Percentiles rank a stretch among this genome's conserved stretches.
Evolutionary conservation across 1,140 invertebrate species (phyloP).

Genomic region (Lithobius niger): DNA sequence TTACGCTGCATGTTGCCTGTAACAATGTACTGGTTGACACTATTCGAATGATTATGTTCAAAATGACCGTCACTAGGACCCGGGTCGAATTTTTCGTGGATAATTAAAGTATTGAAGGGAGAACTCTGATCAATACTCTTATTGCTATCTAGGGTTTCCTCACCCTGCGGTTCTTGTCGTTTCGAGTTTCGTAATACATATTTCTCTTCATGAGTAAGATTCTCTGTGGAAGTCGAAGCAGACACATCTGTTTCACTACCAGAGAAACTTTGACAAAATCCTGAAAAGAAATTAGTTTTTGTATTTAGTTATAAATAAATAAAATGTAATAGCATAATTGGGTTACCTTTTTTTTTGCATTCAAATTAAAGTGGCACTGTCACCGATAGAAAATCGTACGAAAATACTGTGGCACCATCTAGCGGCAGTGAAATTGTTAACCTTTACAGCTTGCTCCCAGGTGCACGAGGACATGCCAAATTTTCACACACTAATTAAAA

Average conservation of each 20-base stretch:
- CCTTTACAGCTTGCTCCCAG: too few species aligned
- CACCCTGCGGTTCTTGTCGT: conserved; percentile 80
- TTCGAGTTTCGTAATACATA: conserved; percentile 67
- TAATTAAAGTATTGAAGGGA: conserved; percentile 27
- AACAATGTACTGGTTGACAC: neutral
- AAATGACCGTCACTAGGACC: neutral
- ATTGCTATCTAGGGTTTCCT: conserved; percentile 44
- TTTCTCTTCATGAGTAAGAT: conserved; percentile 68
- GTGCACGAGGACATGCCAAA: too few species aligned
- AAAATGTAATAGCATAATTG: too few species aligned
- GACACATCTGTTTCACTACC: conserved; percentile 83
- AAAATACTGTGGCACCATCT: too few species aligned
- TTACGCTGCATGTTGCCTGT: neutral
- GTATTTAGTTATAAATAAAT: too few species aligned
- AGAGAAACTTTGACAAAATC: too few species aligned
- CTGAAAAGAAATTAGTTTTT: too few species aligned
- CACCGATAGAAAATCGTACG: too few species aligned
- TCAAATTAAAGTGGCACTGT: too few species aligned
- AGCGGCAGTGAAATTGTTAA: too few species aligned
- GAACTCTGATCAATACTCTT: conserved; percentile 15
- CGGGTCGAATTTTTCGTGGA: conserved; percentile 20
- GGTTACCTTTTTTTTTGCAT: too few species aligned
- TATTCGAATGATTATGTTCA: neutral
- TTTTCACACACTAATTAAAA: too few species aligned
- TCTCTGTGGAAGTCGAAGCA: conserved; percentile 63